Conservation (phyloP, 1,140 invertebrate species). For the Helicoverpa armigera region DNA sequence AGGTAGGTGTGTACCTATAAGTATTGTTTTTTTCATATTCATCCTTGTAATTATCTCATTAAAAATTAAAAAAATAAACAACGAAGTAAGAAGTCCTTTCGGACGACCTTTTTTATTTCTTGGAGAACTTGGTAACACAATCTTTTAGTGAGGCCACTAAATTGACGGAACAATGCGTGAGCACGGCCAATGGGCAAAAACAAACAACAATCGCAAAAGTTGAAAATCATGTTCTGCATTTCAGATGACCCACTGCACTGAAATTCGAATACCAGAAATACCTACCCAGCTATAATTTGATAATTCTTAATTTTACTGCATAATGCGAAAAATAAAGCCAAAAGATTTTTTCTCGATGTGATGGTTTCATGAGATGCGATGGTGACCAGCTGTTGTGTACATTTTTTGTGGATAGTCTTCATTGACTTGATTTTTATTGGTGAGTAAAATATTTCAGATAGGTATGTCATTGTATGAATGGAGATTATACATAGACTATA, state of each 20-base stretch:
- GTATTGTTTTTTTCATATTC: too few relatives aligned
- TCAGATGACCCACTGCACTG: too few relatives aligned
- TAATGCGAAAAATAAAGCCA: neutral
- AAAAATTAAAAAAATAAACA: too few relatives aligned
- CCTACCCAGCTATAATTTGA: too few relatives aligned
- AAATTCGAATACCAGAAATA: too few relatives aligned
- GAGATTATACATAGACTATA: too few relatives aligned
- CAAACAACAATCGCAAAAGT: neutral
- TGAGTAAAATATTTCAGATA: neutral
- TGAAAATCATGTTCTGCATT: too few relatives aligned
- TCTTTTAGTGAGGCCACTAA: slow-evolving; percentile 3
- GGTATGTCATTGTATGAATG: too few relatives aligned
- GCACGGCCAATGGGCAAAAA: neutral
- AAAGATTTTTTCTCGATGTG: neutral
- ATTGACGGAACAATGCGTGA: neutral
- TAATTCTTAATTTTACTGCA: neutral
- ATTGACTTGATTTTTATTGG: neutral
- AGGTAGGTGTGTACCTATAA: too few relatives aligned
- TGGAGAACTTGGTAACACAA: neutral
- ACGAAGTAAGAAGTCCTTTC: too few relatives aligned
- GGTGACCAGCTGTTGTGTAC: neutral
- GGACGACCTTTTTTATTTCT: neutral
- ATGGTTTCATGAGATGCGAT: neutral
- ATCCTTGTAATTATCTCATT: too few relatives aligned
- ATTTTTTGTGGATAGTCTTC: neutral